phyloP scores from a whole-genome alignment of 1,140 invertebrate species.

The Magallana angulata region DNA sequence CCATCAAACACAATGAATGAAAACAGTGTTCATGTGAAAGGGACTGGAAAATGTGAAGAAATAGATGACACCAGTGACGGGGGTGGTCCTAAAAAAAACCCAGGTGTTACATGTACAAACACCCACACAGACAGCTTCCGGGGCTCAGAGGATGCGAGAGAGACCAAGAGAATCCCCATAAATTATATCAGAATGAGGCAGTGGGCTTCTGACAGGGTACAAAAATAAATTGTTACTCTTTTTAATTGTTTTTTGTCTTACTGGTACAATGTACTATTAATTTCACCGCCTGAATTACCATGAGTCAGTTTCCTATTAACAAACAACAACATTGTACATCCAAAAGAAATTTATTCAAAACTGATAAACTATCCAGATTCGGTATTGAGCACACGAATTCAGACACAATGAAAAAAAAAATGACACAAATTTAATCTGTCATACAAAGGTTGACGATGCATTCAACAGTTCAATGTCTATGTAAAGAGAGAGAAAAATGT shows the following conservation, averaged over 20 bases:
- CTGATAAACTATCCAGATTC: neutral
- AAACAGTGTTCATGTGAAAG: neutral
- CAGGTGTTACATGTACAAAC: too few species aligned
- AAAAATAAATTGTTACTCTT: too few species aligned
- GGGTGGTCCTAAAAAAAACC: too few species aligned
- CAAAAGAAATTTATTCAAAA: constrained; percentile 3
- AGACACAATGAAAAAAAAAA: constrained; percentile 6
- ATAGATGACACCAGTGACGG: too few species aligned
- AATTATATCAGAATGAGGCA: constrained; percentile 31
- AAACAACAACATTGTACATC: neutral
- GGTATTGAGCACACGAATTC: neutral
- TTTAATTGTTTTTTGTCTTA: too few species aligned
- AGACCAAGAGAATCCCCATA: neutral
- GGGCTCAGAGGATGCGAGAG: neutral
- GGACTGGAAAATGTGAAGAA: too few species aligned
- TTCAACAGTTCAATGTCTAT: neutral
- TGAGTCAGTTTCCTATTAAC: too few species aligned
- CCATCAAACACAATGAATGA: neutral
- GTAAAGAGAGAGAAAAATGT: neutral
- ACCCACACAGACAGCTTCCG: neutral
- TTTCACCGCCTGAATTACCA: too few species aligned
- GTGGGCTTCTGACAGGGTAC: too few species aligned
- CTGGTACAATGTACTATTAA: too few species aligned
- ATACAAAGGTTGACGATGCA: neutral
- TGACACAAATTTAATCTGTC: constrained; percentile 8